Percentiles rank a stretch among this genome's conserved stretches.
Evolutionary conservation across 2,797 vertebrate species (phyloP).

Genomic region (Sardinella longiceps): DNA sequence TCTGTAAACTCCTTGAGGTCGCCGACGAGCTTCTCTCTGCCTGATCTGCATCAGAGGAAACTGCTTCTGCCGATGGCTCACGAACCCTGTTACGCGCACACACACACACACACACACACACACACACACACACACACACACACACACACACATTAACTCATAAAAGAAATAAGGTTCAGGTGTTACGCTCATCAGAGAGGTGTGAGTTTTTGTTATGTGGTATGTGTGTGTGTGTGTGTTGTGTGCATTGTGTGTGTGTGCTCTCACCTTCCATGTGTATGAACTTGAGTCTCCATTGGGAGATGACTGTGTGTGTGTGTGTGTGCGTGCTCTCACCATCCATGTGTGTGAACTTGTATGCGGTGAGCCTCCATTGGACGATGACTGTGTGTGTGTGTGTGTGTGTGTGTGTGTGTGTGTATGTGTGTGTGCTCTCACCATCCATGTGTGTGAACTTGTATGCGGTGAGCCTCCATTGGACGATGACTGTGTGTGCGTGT

Average conservation of each 20-base stretch:
- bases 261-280: constrained; percentile 78
- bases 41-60: constrained; percentile 70
- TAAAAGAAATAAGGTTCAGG: not conserved
- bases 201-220: too few relatives aligned
- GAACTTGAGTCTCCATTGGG: too few relatives aligned
- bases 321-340: too few relatives aligned
- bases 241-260: too few relatives aligned
- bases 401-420: constrained; percentile 4
- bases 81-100: constrained; percentile 57
- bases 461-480: constrained; percentile 84
- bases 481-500: constrained; percentile 57
- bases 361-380: too few relatives aligned
- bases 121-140: too few relatives aligned
- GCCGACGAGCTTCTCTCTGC: constrained; percentile 73
- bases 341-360: too few relatives aligned
- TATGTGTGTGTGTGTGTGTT: too few relatives aligned
- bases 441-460: constrained; percentile 73
- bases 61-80: constrained; percentile 75
- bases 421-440: constrained; percentile 68
- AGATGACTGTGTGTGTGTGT: constrained; percentile 62
- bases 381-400: too few relatives aligned
- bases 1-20: constrained; percentile 65
- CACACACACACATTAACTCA: not conserved
- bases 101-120: not conserved
- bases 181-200: too few relatives aligned